Percentiles rank a stretch among this genome's conserved stretches.
Conservation (phyloP, 37 sponge, comb jelly and placozoan species). For the Bolinopsis microptera region DNA sequence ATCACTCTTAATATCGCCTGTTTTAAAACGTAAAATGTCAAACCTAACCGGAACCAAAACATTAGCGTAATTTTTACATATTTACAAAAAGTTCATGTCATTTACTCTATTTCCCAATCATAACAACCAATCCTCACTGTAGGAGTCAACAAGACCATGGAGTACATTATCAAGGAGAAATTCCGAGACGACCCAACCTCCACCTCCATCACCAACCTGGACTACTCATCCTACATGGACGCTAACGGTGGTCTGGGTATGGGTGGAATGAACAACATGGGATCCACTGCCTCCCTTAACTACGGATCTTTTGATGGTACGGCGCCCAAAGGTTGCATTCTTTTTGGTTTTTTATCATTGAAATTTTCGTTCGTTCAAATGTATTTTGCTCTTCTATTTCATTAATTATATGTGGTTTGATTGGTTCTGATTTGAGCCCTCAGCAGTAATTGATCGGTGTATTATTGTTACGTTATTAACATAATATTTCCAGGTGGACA, state of each 20-base stretch:
- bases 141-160: constrained; percentile 28
- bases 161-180: constrained; percentile 58
- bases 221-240: constrained; percentile 5
- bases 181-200: constrained; percentile 50
- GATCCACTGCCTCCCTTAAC: constrained; percentile 20
- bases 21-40: too few species aligned
- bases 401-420: too few species aligned
- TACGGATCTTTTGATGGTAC: constrained; percentile 4
- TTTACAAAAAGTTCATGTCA: too few species aligned
- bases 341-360: not conserved
- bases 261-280: not conserved
- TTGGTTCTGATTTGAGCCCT: too few species aligned
- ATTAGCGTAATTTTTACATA: too few species aligned
- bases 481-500: not conserved
- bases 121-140: too few species aligned
- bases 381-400: too few species aligned
- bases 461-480: too few species aligned
- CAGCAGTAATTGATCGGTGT: too few species aligned
- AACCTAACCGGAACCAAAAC: too few species aligned
- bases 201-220: constrained; percentile 64
- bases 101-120: too few species aligned
- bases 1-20: too few species aligned
- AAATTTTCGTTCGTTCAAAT: not conserved
- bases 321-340: not conserved
- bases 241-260: not conserved